phyloP scores from a whole-genome alignment of 2,888 invertebrate genomes.

The Nomada ruficornis region DNA sequence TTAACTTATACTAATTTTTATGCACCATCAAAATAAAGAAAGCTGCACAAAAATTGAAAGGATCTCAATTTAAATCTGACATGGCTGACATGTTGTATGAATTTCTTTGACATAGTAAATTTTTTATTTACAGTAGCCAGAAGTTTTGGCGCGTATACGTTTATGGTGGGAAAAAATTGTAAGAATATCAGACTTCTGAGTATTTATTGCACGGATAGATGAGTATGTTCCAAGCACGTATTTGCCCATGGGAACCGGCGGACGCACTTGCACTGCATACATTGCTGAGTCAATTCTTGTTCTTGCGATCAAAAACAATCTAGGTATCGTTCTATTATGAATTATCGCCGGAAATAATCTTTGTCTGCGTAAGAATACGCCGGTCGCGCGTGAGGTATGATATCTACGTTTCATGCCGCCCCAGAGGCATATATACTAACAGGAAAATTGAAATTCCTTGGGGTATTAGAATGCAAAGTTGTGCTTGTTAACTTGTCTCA shows the following conservation, averaged over 20 bases:
- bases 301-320: conserved; percentile 47
- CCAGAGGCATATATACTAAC: background rate
- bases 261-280: conserved; percentile 54
- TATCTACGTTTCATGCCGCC: conserved; percentile 4
- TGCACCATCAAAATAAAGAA: too few relatives aligned
- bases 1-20: too few relatives aligned
- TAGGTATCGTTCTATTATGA: conserved; percentile 37
- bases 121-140: background rate
- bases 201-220: conserved; percentile 56
- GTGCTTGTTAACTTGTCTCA: background rate
- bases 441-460: conserved; percentile 4
- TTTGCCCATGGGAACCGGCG: conserved; percentile 48
- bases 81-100: too few relatives aligned
- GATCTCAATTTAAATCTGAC: too few relatives aligned
- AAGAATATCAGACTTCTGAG: conserved; percentile 41
- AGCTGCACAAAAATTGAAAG: too few relatives aligned
- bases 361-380: background rate
- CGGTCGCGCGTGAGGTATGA: background rate
- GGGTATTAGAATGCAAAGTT: background rate
- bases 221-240: conserved; percentile 63
- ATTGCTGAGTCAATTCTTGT: conserved; percentile 36
- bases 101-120: too few relatives aligned
- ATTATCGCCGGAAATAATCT: conserved; percentile 25
- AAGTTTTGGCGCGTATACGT: conserved; percentile 7
- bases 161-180: conserved; percentile 23